Base-by-base conservation (phyloP, 2,797 vertebrate species). In the Streptopelia turtur region DNA sequence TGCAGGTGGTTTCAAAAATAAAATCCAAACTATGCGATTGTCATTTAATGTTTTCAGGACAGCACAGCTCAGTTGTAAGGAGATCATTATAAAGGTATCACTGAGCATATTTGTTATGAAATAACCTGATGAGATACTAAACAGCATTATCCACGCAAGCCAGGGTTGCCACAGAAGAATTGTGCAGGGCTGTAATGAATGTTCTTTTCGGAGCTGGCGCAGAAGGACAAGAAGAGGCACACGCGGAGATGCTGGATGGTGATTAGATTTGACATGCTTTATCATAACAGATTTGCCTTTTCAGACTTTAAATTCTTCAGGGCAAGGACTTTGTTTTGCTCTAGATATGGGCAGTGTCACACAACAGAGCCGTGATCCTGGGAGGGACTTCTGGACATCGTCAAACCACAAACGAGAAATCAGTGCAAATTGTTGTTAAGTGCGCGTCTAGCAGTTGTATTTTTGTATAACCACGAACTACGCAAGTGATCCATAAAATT, bases 101-200 rank as follows among this genome's bases (percentile, higher is more conserved):
- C 95, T 60, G 96, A 89, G 85, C 96, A 86, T 87, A 91, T 97
- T 96, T 95, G 93, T 94, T 94, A 85, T 43, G 68, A 76, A 90
- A 76, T 69, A 92, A 93, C 91, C 91, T 35, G 82, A 77, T 92
- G 87, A 95, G 92, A 89, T 60, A 33, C 57, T 37, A 75, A 85
- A 79, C 39, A 47, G 56, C 12, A 2, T 93, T 91, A 47, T 79
- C 70, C 74, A 28, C 55, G 8, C 47, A 63, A 66, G 64, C 41
- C 30, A 35, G 64, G 30, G 18, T 24, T 87, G 91, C 82, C 76
- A 45, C 55, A 8, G 1, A 8, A 53, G 53, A 59, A 6, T n/a
- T 28, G 60, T 43, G 21, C 9, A 1, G 76, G 59, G 39, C 59
- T 55, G 63, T 82, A 69, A 69, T 37, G 95, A 86, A 77, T 93